These are phyloP conservation scores for Oreochromis aureus DNA, from an alignment of 2,113 vertebrate species.

Conservation along the genomic window DNA sequence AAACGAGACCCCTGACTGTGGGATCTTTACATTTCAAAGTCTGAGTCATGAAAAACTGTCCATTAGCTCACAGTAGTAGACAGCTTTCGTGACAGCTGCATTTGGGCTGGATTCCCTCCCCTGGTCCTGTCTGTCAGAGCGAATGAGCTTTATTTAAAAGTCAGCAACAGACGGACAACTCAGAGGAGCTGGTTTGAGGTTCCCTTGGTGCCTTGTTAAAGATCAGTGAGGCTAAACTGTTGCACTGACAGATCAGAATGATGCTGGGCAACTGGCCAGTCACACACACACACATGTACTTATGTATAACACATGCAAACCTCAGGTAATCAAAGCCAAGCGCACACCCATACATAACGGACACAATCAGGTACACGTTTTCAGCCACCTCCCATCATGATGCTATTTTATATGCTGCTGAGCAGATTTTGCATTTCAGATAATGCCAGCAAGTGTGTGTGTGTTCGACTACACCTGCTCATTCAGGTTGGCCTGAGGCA, in stretches of 20 bases:
- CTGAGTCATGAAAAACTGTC: not conserved
- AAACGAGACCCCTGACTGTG: not conserved
- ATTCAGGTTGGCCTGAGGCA: constrained; percentile 23
- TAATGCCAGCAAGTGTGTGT: not conserved
- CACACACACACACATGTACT: not conserved
- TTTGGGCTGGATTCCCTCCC: not conserved
- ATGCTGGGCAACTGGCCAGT: not conserved
- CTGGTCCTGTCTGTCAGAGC: constrained; percentile 6
- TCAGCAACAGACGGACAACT: constrained; percentile 13
- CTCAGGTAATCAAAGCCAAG: not conserved
- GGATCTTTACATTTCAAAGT: not conserved
- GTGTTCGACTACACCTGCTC: constrained; percentile 1
- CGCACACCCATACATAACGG: not conserved
- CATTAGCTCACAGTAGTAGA: not conserved
- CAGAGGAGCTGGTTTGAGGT: not conserved
- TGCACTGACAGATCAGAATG: not conserved
- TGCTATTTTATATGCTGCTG: not conserved
- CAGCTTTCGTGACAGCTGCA: constrained; percentile 6
- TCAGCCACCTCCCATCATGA: not conserved
- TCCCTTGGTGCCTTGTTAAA: constrained; percentile 49
- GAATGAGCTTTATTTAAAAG: constrained; percentile 46
- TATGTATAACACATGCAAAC: not conserved
- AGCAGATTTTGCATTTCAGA: not conserved
- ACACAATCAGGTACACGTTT: not conserved
- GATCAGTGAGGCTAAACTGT: constrained; percentile 31